Conservation (phyloP, 2,888 invertebrate genomes). For the Stenurella melanura region DNA sequence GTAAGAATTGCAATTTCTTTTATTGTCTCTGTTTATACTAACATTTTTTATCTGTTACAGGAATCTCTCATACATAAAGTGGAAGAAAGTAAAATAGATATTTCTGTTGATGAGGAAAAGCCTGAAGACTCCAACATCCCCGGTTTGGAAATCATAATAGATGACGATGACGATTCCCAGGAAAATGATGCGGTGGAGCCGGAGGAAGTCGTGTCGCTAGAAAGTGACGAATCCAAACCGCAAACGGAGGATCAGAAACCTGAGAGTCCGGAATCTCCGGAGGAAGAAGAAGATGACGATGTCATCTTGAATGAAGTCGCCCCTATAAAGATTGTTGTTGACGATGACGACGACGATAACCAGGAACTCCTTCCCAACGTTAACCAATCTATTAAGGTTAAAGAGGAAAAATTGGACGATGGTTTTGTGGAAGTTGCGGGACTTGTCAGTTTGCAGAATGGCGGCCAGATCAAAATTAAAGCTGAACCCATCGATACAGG, state of each 20-base stretch:
- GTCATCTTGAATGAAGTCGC: constrained; percentile 82
- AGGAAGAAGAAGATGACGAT: constrained; percentile 80
- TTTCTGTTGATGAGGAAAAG: constrained; percentile 65
- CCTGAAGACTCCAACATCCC: constrained; percentile 72
- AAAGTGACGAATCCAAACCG: constrained; percentile 60
- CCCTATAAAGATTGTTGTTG: constrained; percentile 80
- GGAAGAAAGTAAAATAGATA: constrained; percentile 64
- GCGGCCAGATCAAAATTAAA: constrained; percentile 78
- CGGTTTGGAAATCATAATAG: constrained; percentile 72
- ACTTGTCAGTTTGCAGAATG: constrained; percentile 77
- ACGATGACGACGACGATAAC: constrained; percentile 75
- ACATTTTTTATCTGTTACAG: constrained; percentile 40
- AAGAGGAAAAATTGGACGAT: constrained; percentile 72
- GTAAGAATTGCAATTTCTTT: constrained; percentile 71
- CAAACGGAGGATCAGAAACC: constrained; percentile 47
- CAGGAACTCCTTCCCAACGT: constrained; percentile 75
- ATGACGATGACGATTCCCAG: constrained; percentile 70
- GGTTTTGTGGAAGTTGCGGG: constrained; percentile 71
- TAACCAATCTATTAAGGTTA: constrained; percentile 72
- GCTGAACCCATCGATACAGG: constrained; percentile 83
- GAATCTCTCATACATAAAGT: constrained; percentile 60
- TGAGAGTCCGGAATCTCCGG: constrained; percentile 52
- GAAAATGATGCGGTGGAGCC: constrained; percentile 71
- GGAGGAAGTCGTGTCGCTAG: constrained; percentile 60
- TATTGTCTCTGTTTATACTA: constrained; percentile 1